Evolutionary conservation across 2,113 vertebrate genomes (phyloP), one percentile per base, ranked within the genome.

Genomic region (Syngnathoides biaculeatus): DNA sequence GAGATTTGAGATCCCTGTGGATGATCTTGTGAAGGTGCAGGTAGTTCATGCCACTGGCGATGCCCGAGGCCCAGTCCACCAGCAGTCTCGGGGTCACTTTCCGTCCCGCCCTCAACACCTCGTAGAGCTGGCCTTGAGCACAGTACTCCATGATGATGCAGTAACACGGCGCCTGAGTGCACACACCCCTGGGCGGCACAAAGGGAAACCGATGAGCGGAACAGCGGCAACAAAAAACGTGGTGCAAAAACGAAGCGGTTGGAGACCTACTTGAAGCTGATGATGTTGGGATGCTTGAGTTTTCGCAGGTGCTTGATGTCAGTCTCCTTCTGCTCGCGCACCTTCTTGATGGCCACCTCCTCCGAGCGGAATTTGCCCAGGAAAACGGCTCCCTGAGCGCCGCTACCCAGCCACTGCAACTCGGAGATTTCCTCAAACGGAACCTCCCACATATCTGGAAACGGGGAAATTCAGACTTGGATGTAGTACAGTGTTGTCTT

Each of bases 101-200:
- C 55, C 97, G 91, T 17, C 97, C 97, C 0, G 94, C 95, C 61
- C 97, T 86, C 88, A 98, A 84, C 66, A 98, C 97, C 85, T 99
- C 97, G 0, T 98, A 98, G 65, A 98, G 94, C 79, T 99, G 97
- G 20, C 97, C 97, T 0, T 98, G 97, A 1, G 97, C 96, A 71
- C 97, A 98, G 79, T 99, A 98, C 61, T 98, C 97, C 97, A 98
- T 99, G 87, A 99, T 98, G 73, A 99, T 98, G 69, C 97, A 99
- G 82, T 96, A 99, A 80, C 97, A 99, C 0, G 97, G 97, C 9
- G 97, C 97, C 89, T 98, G 96, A 0, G 96, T 98, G 80, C 97
- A 99, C 39, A 99, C 97, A 2, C 96, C 97, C 90, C 97, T 99
- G 79, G 1, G 70, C 55, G 69, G 52, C 65, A 67, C 10, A 69